Evolutionary conservation across 2,888 invertebrate genomes (phyloP), one percentile per base, ranked within the genome.

Genomic region (Pelosia muscerda): DNA sequence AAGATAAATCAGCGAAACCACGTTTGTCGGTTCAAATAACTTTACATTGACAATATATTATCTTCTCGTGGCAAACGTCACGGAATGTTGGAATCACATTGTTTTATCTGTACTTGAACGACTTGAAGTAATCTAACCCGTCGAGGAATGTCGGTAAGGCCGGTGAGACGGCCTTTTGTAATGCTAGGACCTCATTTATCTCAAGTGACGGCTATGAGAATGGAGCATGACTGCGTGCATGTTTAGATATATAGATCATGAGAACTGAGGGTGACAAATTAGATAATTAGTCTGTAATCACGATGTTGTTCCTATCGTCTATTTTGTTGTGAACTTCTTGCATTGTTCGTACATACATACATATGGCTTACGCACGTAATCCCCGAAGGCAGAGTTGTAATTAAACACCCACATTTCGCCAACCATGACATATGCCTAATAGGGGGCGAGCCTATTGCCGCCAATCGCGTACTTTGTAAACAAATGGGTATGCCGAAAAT

Each of bases 181-280:
- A 86, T 82, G 86, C 81, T 84, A 88, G 87, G 83, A 86, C 82
- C 84, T 86, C 86, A 89, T 90, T 90, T 88, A 90, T 91, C 84
- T 86, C 82, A 83, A 81, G 86, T 88, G 89, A 88, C 90, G 88
- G 87, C 81, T 84, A 83, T 88, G 88, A 84, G 89, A 88, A 88
- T 86, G 81, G 67, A 66, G 69, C 72, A 72, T 76, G 71, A 68
- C 72, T 73, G 53, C 65, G 38, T 66, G 67, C 78, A 81, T 81
- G 83, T 82, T 84, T 84, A 70, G 73, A 77, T 71, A 76, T 72
- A 70, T 75, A 74, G 75, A 77, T 74, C 74, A 73, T 65, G 78
- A 71, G 81, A 82, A 77, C 71, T 74, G 79, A 81, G 83, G 85
- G 86, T 90, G 91, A 91, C 89, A 89, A 91, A 91, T 91, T 89